Conservation (phyloP, 2,888 invertebrate species). For the Ectropis crepuscularia region DNA sequence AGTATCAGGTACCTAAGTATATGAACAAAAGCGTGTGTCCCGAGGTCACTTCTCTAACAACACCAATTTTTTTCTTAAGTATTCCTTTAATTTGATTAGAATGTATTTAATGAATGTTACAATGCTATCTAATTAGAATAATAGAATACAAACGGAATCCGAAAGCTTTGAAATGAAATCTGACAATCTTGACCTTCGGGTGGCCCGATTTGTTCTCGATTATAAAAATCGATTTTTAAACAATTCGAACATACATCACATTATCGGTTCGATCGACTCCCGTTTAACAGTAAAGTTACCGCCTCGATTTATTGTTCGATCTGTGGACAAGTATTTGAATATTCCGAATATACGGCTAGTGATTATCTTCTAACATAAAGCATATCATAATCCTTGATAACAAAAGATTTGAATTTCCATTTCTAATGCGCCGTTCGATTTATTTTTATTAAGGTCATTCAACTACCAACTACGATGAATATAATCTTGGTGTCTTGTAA, state of each 20-base stretch:
- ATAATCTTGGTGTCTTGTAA: too few species aligned
- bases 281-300: slow-evolving; percentile 68
- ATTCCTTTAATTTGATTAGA: too few species aligned
- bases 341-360: slow-evolving; percentile 13
- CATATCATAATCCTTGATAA: slow-evolving; percentile 20
- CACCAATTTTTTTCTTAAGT: too few species aligned
- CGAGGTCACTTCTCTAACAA: too few species aligned
- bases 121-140: slow-evolving; percentile 44
- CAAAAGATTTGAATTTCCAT: slow-evolving; percentile 17
- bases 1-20: too few species aligned
- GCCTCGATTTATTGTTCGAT: slow-evolving; percentile 72
- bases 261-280: slow-evolving; percentile 68
- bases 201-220: slow-evolving; percentile 69
- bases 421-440: neutral
- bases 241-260: slow-evolving; percentile 58
- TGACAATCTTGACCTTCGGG: slow-evolving; percentile 51
- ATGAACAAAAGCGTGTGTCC: too few species aligned
- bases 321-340: slow-evolving; percentile 36
- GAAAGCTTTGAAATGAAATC: slow-evolving; percentile 54
- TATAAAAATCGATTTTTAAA: slow-evolving; percentile 65
- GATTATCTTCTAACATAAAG: slow-evolving; percentile 18
- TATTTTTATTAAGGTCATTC: neutral
- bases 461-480: neutral
- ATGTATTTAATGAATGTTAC: slow-evolving; percentile 31
- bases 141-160: slow-evolving; percentile 59